Evolutionary conservation across 2,888 invertebrate genomes (phyloP).

Genomic region (Amiota communis): DNA sequence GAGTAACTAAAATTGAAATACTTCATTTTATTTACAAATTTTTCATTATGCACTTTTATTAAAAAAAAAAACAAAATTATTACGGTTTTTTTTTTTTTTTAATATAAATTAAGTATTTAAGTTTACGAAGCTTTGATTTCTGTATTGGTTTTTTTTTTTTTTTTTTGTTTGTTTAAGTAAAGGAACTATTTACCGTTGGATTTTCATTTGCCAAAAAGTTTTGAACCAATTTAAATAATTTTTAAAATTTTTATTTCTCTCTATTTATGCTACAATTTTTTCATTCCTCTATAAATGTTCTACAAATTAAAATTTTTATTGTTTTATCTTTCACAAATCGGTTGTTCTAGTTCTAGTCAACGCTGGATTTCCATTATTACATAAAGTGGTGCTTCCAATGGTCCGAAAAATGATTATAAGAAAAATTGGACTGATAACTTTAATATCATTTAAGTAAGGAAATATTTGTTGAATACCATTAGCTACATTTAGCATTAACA

Average conservation of each 20-base stretch:
- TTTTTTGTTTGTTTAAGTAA: conserved; percentile 55
- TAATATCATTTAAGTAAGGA: no score
- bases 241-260: conserved; percentile 35
- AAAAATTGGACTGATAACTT: no score
- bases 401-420: no score
- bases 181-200: conserved; percentile 71
- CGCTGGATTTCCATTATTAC: neutral
- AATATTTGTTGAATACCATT: no score
- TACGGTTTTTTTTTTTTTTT: no score
- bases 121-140: conserved; percentile 2
- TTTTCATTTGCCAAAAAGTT: conserved; percentile 63
- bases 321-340: no score
- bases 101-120: no score
- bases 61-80: neutral
- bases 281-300: conserved; percentile 1
- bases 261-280: conserved; percentile 13
- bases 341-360: neutral
- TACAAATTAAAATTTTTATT: conserved; percentile 1
- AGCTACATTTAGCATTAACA: no score
- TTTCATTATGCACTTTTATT: conserved; percentile 23
- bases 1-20: neutral
- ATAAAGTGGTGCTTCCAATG: neutral
- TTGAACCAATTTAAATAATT: conserved; percentile 45
- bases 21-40: conserved; percentile 26
- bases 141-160: conserved; percentile 35